Conservation (phyloP, 2,113 vertebrate genomes). For the Echinops telfairi region DNA sequence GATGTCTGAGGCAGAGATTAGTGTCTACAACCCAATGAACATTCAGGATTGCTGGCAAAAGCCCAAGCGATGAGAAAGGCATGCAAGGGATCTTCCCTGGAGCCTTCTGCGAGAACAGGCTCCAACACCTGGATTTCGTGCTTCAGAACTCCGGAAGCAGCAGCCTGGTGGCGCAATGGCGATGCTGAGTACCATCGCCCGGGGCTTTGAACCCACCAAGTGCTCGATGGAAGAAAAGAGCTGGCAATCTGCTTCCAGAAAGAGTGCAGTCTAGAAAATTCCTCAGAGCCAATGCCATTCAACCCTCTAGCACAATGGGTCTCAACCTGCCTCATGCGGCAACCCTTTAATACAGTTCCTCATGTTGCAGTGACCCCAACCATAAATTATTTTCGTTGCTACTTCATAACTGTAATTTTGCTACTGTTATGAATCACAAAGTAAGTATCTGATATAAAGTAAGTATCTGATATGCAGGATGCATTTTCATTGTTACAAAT, state of each 20-base stretch:
- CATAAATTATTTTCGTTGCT: no score
- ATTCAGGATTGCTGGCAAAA: neutral
- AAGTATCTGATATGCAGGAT: no score
- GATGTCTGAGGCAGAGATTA: neutral
- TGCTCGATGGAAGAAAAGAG: neutral
- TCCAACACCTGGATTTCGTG: neutral
- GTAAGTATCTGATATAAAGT: no score
- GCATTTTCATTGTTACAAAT: no score
- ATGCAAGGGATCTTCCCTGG: neutral
- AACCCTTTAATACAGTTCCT: no score
- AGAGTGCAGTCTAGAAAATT: neutral
- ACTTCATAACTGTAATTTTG: no score
- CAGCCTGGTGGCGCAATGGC: neutral
- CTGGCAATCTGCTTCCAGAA: neutral
- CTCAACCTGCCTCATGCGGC: no score
- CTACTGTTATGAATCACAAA: no score
- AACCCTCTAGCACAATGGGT: no score
- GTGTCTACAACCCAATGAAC: neutral
- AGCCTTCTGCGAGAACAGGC: neutral
- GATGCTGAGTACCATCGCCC: neutral
- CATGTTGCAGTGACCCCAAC: no score
- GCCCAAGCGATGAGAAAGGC: neutral
- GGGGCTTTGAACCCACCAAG: neutral
- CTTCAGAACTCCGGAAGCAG: neutral
- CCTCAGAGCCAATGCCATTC: neutral